Percentiles rank a stretch among this genome's conserved stretches.
Conservation (phyloP, 2,888 invertebrate species). For the Mythimna albipuncta region DNA sequence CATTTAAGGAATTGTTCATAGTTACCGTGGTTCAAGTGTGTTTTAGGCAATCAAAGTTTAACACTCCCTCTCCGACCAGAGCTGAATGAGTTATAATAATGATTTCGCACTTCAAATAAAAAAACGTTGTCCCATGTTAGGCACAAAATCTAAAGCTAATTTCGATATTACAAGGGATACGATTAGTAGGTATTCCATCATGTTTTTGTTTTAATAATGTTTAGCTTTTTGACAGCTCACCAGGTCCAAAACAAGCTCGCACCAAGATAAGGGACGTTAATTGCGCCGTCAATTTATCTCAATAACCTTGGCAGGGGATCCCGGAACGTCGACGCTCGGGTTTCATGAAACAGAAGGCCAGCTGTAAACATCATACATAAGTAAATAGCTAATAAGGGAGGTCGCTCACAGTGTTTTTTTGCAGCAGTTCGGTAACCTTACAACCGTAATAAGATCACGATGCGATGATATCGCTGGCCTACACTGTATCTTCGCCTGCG, state of each 20-base stretch:
- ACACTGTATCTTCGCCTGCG: no score
- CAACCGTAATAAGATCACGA: not conserved
- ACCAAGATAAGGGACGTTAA: slow-evolving; percentile 34
- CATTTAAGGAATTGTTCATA: no score
- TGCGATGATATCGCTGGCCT: no score
- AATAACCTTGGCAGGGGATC: slow-evolving; percentile 47
- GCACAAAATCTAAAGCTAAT: not conserved
- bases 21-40: no score
- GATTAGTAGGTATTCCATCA: slow-evolving; percentile 5
- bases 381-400: slow-evolving; percentile 54
- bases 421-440: not conserved
- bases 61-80: no score
- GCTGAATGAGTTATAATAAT: no score
- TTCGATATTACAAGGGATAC: no score
- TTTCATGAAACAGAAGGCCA: slow-evolving; percentile 50
- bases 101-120: no score
- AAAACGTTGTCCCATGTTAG: not conserved
- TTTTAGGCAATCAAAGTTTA: no score
- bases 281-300: slow-evolving; percentile 55
- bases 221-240: slow-evolving; percentile 14
- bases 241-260: slow-evolving; percentile 33
- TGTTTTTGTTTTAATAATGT: slow-evolving; percentile 15
- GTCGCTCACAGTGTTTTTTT: not conserved
- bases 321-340: slow-evolving; percentile 33
- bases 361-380: slow-evolving; percentile 56